Base-by-base conservation (phyloP, 1,140 invertebrate species). In the Hirudo medicinalis region DNA sequence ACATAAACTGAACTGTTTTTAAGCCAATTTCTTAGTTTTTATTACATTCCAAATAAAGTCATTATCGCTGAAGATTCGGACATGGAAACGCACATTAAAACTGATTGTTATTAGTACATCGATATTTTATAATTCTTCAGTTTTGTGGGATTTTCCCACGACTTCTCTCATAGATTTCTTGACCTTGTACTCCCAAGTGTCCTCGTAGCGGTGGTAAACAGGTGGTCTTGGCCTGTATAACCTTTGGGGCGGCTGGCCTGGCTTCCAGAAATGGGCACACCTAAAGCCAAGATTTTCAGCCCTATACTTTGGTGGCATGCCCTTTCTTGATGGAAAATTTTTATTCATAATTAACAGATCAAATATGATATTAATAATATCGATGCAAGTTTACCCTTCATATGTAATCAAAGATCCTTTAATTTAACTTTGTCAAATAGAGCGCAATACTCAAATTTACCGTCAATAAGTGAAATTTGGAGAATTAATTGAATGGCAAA, bases 201-300 rank as follows among this genome's bases (percentile, higher is more conserved):
- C 69, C 20, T 49, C 69, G 69, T 49, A 49, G 22, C 69, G 69
- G 22, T 70, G 69, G 6, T 22, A 27, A 53, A 70, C 69, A n/a
- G 36, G 27, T 17, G 67, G 8, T 2, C 36, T 9, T 43, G 36
- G 36, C 29, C 29, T 63, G 29, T 25, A 25, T 6, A 32, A 32
- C 29, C 17, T 63, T 32, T 22, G 29, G n/a, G 40, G 53, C 8
- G 19, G 4, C 13, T 25, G 36, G 19, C 25, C 66, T 8, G 36
- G 55, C 40, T 68, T 72, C n/a, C 54, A 32, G 22, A 60, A 32
- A 19, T 60, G 17, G 32, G 69, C 74, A 67, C 76, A 77, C 29
- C 76, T 71, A 66, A 77, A 77, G n/a, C 75, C 75, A 22, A 77
- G 15, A 71, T 77, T 77, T 70, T 76, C 70, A 32, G 73, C 76